Evolutionary conservation across 2,888 invertebrate species (phyloP), one percentile per base, ranked within the genome.

Genomic region (Chymomyza fuscimana): DNA sequence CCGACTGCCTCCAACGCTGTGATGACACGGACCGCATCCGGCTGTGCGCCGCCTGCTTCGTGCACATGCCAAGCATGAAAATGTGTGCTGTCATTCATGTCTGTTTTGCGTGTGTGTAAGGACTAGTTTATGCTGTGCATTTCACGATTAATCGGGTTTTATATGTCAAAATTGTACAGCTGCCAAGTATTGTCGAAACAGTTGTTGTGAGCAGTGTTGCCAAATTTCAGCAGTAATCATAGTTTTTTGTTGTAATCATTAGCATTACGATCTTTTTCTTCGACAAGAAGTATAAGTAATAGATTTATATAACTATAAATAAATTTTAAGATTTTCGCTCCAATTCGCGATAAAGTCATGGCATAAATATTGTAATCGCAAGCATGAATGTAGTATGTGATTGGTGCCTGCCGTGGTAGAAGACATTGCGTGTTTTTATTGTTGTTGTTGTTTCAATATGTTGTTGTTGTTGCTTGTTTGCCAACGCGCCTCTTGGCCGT

Each of bases 31-130:
- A 16, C 54, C 15, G 5, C 15, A 54, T 54, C 54, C 54, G 54
- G 54, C 54, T 19, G 10, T 46, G 40, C 40, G 40, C 40, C 40
- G 54, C 54, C 54, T 54, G 16, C 22, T 22, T 19, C 54, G 16
- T n/a, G 19, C 54, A 19, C 60, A 68, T 64, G 52, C 36, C 51
- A 65, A 51, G 15, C 74, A 77, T 66, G 67, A 67, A 67, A 76
- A 70, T 70, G 64, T 70, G 74, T 78, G 73, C 67, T 70, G 72
- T 76, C 78, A 78, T 75, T 76, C 66, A 68, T 54, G 54, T 16
- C 54, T 15, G 19, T n/a, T 22, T n/a, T 15, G 19, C 19, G 54
- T 16, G 54, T 16, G 19, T 19, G 6, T 54, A n/a, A 22, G 22
- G 54, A 4, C 9, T 5, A 46, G 40, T 46, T 46, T 54, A 22